Conservation (phyloP, 2,113 vertebrate genomes). For the Amphiprion percula region DNA sequence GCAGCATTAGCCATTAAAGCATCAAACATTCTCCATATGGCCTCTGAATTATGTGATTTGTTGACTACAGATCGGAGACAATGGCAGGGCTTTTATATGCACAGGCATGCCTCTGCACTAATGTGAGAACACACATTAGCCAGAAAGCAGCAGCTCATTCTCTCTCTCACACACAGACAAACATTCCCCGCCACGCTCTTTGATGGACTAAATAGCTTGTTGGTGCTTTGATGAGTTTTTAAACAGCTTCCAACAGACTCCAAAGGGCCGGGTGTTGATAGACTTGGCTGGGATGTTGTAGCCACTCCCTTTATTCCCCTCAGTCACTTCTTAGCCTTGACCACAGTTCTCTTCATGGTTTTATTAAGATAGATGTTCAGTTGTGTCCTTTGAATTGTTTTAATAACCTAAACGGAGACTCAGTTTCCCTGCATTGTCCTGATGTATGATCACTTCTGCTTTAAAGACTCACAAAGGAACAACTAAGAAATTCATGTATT, state of each 20-base stretch:
- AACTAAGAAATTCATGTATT: too few relatives aligned
- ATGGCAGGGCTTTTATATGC: conserved; percentile 43
- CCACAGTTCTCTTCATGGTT: not conserved
- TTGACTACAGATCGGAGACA: conserved; percentile 31
- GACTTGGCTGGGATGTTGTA: conserved; percentile 11
- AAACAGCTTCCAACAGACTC: conserved; percentile 54
- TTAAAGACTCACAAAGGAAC: not conserved
- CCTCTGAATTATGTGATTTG: conserved; percentile 34
- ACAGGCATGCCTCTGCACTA: conserved; percentile 44
- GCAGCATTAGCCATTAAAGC: conserved; percentile 36
- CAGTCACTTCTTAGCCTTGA: conserved; percentile 5
- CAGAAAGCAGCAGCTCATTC: conserved; percentile 22
- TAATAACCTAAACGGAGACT: not conserved
- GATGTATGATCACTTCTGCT: not conserved
- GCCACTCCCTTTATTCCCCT: not conserved
- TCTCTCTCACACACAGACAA: conserved; percentile 7
- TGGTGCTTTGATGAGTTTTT: conserved; percentile 56
- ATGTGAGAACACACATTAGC: conserved; percentile 39
- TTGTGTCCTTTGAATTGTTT: conserved; percentile 8
- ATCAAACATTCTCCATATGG: conserved; percentile 36
- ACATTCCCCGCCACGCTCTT: conserved; percentile 16
- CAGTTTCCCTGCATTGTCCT: not conserved
- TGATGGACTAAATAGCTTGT: conserved; percentile 57
- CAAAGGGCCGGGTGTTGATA: conserved; percentile 25
- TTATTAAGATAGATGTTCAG: conserved; percentile 1